Base-by-base conservation (phyloP, 2,888 invertebrate genomes). In the Noctua fimbriata region DNA sequence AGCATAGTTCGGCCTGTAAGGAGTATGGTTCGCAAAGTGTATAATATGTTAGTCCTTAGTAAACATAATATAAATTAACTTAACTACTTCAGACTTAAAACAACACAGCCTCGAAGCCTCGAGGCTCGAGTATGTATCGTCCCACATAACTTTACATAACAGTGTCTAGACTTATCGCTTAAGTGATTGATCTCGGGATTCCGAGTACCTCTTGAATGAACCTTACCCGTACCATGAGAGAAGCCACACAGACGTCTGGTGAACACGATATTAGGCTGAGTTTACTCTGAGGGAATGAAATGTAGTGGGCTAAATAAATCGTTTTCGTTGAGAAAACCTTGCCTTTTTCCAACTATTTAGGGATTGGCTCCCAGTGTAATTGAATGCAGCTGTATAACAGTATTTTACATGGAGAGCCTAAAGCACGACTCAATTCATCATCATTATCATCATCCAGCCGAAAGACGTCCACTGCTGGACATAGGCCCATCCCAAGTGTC, bases 181-280 rank as follows among this genome's bases (percentile, higher is more conserved):
- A 75, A 65, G 65, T 76, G 73, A 72, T 82, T 72, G 63, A 85
- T 86, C 58, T 69, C 12, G 21, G n/a, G 16, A 65, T 72, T 58
- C 55, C 32, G 2, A 65, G 69, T 41, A 58, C n/a, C 63, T 52
- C 82, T 82, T 49, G 52, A 32, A 47, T 73, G 69, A 14, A 73
- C 28, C 58, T 72, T 41, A 73, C 47, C 60, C 49, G 24, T n/a
- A 52, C 21, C 44, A 76, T 24, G 14, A 44, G 49, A 58, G 36
- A 36, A 76, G 36, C 67, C 44, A 36, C 60, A 41, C 69, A 70
- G 28, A 63, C 28, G 21, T 24, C n/a, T 1, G n/a, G 49, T 58
- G 71, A 72, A 74, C 67, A 67, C 28, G 18, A 24, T 36, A 21
- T 84, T 47, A 80, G 47, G 36, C 47, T 79, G 7, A 58, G 49